Base-by-base conservation (phyloP, 2,797 vertebrate species). In the Lepidocolaptes lacrymiger region DNA sequence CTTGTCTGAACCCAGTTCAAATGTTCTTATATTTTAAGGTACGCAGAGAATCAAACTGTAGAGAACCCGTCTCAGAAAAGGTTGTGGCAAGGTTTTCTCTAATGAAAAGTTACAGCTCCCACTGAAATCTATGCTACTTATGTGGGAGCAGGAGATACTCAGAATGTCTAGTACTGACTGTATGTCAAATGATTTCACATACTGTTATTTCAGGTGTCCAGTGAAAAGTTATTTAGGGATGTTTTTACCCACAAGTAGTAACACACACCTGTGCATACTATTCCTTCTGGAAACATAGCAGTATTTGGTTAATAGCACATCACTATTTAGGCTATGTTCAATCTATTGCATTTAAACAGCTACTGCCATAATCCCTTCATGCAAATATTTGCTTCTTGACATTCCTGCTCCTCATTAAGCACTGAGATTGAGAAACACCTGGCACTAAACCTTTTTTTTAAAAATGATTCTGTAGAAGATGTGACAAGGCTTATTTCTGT, bases 331-430 rank as follows among this genome's bases (percentile, higher is more conserved):
- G 48, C 44, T 80, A 10, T 48, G 36, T 87, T 72, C 24, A 62
- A 26, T 62, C 39, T 16, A 27, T 37, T 92, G 16, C 58, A 78
- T 66, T 92, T 77, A 80, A 92, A 80, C 37, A 83, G 72, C 34
- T 88, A 49, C 49, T 82, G 43, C 20, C 1, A 0, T 74, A 64
- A 72, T 92, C 12, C 18, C 16, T 64, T 83, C 37, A 30, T 75
- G 51, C 23, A 82, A 87, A 92, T 92, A 95, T 94, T 93, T 96
- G 30, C 37, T 72, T 39, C 63, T 64, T 82, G 36, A 74, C 22
- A 85, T 26, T 93, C 49, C 52, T 63, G 19, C 27, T 91, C 77
- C 56, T 54, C 52, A 64, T 67, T 74, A 74, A 92, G 79, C n/a
- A 77, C 8, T 14, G 89, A 79, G 71, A 74, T 7, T 85, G 43